These are phyloP conservation scores for Ciconia nigra DNA, from an alignment of 2,797 vertebrate species.

Conservation along the genomic window DNA sequence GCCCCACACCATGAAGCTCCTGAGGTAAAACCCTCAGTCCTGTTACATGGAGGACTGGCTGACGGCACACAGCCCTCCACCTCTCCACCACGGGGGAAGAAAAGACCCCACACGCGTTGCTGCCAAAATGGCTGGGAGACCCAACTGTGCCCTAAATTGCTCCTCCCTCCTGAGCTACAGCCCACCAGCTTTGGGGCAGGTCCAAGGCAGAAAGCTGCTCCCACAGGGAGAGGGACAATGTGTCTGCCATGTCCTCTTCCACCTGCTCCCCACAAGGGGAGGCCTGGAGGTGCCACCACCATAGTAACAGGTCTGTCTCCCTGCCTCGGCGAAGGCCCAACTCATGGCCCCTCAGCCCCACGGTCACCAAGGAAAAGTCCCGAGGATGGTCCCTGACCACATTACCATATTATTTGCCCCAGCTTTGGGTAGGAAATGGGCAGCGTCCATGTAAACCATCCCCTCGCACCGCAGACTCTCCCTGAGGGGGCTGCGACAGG, in stretches of 20 bases:
- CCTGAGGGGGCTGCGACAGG: background rate
- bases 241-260: background rate
- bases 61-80: rapidly evolving
- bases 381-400: background rate
- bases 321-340: background rate
- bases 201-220: background rate
- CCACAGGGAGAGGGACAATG: background rate
- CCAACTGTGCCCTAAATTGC: background rate
- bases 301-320: constrained; percentile 55
- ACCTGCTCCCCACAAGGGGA: background rate
- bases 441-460: background rate
- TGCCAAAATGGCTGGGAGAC: background rate
- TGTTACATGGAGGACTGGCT: rapidly evolving
- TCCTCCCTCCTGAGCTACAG: background rate
- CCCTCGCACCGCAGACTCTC: background rate
- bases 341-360: background rate
- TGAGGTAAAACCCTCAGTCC: background rate
- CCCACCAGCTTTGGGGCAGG: background rate
- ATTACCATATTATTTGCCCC: background rate
- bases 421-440: background rate
- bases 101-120: background rate
- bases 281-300: constrained; percentile 49
- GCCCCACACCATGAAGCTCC: background rate
- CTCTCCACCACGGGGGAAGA: rapidly evolving
- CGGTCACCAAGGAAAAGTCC: background rate